Percentiles rank a stretch among this genome's conserved stretches.
phyloP scores from a whole-genome alignment of 2,888 invertebrate species.

The Drosophila austrosaltans region DNA sequence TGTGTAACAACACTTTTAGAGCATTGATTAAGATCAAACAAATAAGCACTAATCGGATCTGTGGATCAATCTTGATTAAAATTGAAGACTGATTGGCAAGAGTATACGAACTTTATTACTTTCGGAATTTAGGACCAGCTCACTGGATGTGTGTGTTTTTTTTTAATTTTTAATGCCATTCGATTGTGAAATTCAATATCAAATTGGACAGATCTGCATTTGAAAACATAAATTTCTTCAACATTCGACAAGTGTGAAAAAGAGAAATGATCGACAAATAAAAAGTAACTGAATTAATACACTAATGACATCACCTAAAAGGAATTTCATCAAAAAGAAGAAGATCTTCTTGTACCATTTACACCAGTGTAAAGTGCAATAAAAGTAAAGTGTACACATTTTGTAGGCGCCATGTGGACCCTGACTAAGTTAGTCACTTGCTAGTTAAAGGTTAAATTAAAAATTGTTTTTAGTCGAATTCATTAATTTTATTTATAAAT shows the following conservation, averaged over 20 bases:
- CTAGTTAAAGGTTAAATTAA: slow-evolving; percentile 5
- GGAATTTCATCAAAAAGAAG: slow-evolving; percentile 45
- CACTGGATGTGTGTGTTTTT: not conserved
- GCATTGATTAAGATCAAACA: too few relatives aligned
- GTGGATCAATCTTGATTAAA: too few relatives aligned
- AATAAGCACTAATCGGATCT: too few relatives aligned
- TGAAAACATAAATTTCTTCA: slow-evolving; percentile 54
- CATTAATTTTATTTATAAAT: slow-evolving; percentile 23
- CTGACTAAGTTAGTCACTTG: slow-evolving; percentile 17
- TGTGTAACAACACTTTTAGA: too few relatives aligned
- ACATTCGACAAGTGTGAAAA: slow-evolving; percentile 51
- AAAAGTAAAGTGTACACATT: slow-evolving; percentile 33
- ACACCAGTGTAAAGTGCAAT: not conserved
- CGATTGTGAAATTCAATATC: slow-evolving; percentile 17
- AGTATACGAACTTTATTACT: not conserved
- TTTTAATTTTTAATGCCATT: not conserved
- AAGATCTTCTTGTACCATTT: not conserved
- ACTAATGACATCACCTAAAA: slow-evolving; percentile 49
- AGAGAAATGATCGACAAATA: slow-evolving; percentile 35
- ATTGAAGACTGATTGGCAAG: not conserved
- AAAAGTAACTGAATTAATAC: not conserved
- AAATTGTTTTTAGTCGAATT: slow-evolving; percentile 4
- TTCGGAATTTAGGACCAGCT: not conserved
- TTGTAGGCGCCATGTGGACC: slow-evolving; percentile 37
- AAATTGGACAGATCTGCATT: slow-evolving; percentile 51